Conservation (phyloP, 2,888 invertebrate genomes). For the Scaptomyza parva region DNA sequence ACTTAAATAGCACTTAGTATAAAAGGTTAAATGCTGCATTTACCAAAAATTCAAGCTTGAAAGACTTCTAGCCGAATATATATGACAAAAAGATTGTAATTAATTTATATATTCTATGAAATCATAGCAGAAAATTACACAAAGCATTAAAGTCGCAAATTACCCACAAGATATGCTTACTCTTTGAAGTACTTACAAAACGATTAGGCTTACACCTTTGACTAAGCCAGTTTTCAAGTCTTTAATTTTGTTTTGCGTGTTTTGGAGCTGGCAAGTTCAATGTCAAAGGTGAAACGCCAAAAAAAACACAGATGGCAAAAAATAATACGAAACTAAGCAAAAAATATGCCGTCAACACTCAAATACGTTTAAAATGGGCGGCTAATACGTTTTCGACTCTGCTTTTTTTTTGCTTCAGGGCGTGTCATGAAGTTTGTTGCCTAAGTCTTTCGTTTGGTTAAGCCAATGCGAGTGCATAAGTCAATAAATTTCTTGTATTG, state of each 20-base stretch:
- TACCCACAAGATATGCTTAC: constrained; percentile 13
- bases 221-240: constrained; percentile 17
- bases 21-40: neutral
- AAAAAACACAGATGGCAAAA: neutral
- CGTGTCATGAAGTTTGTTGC: constrained; percentile 61
- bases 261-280: constrained; percentile 70
- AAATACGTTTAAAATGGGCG: constrained; percentile 9
- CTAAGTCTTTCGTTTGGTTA: constrained; percentile 70
- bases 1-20: neutral
- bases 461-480: constrained; percentile 43
- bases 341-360: constrained; percentile 11
- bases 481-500: constrained; percentile 47
- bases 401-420: constrained; percentile 3
- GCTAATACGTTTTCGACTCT: constrained; percentile 1
- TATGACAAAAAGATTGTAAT: constrained; percentile 28
- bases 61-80: constrained; percentile 23
- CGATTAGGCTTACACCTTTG: constrained; percentile 6
- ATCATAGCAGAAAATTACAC: constrained; percentile 18
- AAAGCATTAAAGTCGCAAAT: constrained; percentile 17
- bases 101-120: constrained; percentile 34
- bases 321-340: constrained; percentile 7
- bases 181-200: constrained; percentile 4
- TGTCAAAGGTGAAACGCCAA: constrained; percentile 66
- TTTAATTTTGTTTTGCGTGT: constrained; percentile 33
- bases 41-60: constrained; percentile 13